Evolutionary conservation across 2,797 vertebrate genomes (phyloP).

Genomic region (Hydrolagus colliei): DNA sequence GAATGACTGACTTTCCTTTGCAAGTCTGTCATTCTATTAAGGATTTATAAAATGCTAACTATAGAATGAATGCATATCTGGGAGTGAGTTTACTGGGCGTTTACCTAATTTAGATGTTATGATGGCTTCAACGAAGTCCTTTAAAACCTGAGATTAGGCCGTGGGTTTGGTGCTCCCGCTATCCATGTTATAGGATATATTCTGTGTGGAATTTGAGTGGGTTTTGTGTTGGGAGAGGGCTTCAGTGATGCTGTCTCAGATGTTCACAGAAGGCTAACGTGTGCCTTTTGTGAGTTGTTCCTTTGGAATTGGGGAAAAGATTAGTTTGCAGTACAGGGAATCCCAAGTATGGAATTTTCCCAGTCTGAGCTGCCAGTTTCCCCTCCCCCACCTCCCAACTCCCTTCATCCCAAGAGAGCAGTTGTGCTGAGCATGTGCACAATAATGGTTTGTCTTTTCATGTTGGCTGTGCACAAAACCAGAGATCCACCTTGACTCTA

Average conservation of each 20-base stretch:
- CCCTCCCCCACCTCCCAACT: no score
- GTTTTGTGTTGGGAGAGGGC: not conserved
- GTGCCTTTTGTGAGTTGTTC: conserved; percentile 26
- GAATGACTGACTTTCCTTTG: not conserved
- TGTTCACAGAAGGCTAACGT: conserved; percentile 14
- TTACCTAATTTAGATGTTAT: not conserved
- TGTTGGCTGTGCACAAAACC: not conserved
- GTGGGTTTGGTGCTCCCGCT: not conserved
- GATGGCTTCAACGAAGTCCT: not conserved
- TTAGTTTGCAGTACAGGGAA: conserved; percentile 16
- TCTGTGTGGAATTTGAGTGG: not conserved
- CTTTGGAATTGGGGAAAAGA: conserved; percentile 4
- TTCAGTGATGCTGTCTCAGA: conserved; percentile 12
- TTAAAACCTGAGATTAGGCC: not conserved
- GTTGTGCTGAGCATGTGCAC: not conserved
- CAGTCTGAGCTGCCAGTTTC: not conserved
- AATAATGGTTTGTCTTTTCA: conserved; percentile 6
- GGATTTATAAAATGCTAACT: conserved; percentile 9
- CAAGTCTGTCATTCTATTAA: not conserved
- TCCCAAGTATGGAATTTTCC: not conserved
- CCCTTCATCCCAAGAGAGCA: conserved; percentile 1
- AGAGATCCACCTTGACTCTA: not conserved
- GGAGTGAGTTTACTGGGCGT: conserved; percentile 9
- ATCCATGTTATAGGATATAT: no score
- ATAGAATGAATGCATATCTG: not conserved